These are phyloP conservation scores for Porites evermanni DNA, from an alignment of 92 coral and sea anemone species.

Conservation along the genomic window DNA sequence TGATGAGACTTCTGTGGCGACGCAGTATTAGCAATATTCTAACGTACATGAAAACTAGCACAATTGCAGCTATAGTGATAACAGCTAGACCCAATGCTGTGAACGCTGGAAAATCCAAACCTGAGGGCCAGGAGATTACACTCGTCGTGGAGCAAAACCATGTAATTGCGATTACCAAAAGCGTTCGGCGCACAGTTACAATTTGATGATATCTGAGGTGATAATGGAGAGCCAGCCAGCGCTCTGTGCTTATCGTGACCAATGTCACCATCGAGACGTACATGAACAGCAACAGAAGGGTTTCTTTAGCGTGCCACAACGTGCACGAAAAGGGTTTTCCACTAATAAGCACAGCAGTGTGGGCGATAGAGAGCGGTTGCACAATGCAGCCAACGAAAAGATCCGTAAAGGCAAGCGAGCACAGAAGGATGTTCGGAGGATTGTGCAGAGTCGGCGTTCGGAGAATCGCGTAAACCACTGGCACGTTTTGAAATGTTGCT, in stretches of 20 bases:
- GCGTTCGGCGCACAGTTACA: slow-evolving; percentile 13
- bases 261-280: slow-evolving; percentile 20
- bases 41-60: slow-evolving; percentile 20
- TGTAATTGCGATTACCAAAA: background rate
- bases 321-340: slow-evolving; percentile 10
- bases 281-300: slow-evolving; percentile 20
- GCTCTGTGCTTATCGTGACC: slow-evolving; percentile 33
- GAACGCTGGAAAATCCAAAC: background rate
- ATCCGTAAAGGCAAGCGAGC: slow-evolving; percentile 31
- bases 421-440: slow-evolving; percentile 31
- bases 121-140: slow-evolving; percentile 25
- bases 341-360: slow-evolving; percentile 6
- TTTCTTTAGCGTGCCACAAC: slow-evolving; percentile 25
- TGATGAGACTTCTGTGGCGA: slow-evolving; percentile 13
- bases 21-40: slow-evolving; percentile 30
- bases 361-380: slow-evolving; percentile 29
- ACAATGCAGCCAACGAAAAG: slow-evolving; percentile 20
- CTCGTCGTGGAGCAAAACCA: slow-evolving; percentile 16
- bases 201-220: slow-evolving; percentile 26
- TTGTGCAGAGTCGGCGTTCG: slow-evolving; percentile 32
- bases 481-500: slow-evolving; percentile 25
- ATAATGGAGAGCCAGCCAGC: slow-evolving; percentile 34
- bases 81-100: background rate
- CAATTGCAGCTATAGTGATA: background rate
- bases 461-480: slow-evolving; percentile 31